Conservation (phyloP, 2,113 vertebrate species). For the Trematocara marginatum region DNA sequence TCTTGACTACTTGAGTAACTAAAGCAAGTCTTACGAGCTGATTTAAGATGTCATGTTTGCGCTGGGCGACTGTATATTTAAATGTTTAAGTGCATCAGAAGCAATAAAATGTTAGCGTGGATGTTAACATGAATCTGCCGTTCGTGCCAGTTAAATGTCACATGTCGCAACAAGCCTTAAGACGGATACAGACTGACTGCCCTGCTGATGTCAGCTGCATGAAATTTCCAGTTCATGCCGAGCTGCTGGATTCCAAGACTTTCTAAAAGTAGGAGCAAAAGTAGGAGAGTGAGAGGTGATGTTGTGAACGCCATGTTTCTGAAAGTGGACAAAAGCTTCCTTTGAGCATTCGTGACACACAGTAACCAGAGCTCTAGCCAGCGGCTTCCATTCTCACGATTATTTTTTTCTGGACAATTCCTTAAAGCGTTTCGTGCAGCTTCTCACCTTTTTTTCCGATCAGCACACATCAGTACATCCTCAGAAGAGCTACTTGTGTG, state of each 20-base stretch:
- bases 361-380: neutral
- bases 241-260: neutral
- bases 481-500: neutral
- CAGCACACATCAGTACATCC: neutral
- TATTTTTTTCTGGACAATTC: neutral
- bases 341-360: neutral
- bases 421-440: neutral
- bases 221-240: neutral
- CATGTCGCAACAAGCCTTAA: constrained; percentile 11
- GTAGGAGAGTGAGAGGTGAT: neutral
- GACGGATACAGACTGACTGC: neutral
- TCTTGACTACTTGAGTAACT: constrained; percentile 1
- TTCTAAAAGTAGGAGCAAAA: neutral
- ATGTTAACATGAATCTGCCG: neutral
- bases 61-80: neutral
- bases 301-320: neutral
- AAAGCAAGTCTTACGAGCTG: neutral
- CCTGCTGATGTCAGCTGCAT: neutral
- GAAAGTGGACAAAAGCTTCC: neutral
- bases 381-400: neutral
- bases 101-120: neutral
- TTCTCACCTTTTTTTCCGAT: neutral
- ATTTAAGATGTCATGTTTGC: neutral
- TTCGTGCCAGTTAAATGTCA: constrained; percentile 44
- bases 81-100: neutral